These are phyloP conservation scores for Crocidura indochinensis DNA, from an alignment of 2,797 vertebrate species.

Conservation along the genomic window DNA sequence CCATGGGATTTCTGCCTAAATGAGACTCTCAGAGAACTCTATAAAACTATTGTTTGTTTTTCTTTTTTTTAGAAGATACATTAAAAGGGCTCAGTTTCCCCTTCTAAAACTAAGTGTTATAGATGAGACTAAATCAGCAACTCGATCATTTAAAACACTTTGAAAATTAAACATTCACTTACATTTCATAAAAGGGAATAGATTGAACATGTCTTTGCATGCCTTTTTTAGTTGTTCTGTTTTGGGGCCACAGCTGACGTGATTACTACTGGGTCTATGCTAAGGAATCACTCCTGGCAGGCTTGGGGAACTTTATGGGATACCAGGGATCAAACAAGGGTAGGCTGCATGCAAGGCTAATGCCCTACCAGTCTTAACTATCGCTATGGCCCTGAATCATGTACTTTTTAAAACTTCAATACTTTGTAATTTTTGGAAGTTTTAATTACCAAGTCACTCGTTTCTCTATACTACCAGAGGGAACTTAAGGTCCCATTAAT, in stretches of 20 bases:
- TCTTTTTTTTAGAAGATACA: constrained; percentile 36
- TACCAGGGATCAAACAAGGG: too few relatives aligned
- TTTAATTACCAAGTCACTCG: constrained; percentile 45
- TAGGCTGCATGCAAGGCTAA: too few relatives aligned
- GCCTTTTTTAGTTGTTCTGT: too few relatives aligned
- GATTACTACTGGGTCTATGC: too few relatives aligned
- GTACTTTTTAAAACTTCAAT: constrained; percentile 30
- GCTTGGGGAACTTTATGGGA: too few relatives aligned
- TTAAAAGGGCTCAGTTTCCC: constrained; percentile 22
- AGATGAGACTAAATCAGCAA: background rate
- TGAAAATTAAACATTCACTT: too few relatives aligned
- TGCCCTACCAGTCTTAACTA: too few relatives aligned
- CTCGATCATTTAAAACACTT: constrained; percentile 29
- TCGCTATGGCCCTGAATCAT: too few relatives aligned
- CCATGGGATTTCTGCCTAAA: constrained; percentile 82
- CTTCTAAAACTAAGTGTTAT: constrained; percentile 30
- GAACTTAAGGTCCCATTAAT: constrained; percentile 20
- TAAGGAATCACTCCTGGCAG: too few relatives aligned
- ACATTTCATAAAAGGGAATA: background rate
- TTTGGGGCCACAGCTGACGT: too few relatives aligned
- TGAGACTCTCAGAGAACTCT: constrained; percentile 75
- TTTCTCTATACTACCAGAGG: constrained; percentile 21
- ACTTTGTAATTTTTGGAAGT: background rate
- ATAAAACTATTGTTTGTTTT: background rate
- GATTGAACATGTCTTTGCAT: background rate